A percentile compares a stretch with the other conserved stretches of the same genome.
Evolutionary conservation across 2,113 vertebrate species (phyloP).

Genomic region (Peromyscus polionotus): DNA sequence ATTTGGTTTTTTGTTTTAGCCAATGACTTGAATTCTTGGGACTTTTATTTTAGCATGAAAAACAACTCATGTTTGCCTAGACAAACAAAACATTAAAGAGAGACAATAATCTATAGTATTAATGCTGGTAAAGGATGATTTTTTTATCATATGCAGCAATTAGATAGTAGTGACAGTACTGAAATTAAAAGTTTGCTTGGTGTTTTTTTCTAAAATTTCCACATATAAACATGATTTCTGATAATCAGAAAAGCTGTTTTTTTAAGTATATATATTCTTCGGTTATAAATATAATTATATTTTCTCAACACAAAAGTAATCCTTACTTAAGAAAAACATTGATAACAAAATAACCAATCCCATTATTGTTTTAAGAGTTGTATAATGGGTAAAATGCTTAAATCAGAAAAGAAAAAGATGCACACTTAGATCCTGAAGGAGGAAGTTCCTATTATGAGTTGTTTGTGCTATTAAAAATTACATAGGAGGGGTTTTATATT

Average conservation of each 20-base stretch:
- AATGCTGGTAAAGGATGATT: not conserved
- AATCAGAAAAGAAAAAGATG: not conserved
- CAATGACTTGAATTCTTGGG: not conserved
- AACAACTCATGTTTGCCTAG: not conserved
- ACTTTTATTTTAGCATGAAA: not conserved
- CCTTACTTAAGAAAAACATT: not conserved
- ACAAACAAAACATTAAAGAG: not conserved
- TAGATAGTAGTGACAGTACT: not conserved
- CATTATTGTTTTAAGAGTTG: not conserved
- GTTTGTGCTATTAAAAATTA: not conserved
- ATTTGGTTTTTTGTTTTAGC: not conserved
- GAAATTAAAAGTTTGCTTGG: not conserved
- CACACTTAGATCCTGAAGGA: not conserved
- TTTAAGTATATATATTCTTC: not conserved
- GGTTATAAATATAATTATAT: not conserved
- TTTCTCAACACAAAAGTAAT: not conserved
- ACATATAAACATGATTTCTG: not conserved
- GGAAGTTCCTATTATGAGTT: not conserved
- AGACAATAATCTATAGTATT: not conserved
- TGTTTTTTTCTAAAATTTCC: not conserved
- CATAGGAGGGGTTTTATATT: not conserved
- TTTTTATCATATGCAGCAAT: not conserved
- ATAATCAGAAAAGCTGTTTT: not conserved
- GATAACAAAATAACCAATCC: not conserved
- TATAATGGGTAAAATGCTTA: not conserved